Conservation (phyloP, 2,888 invertebrate species). For the Crioceris asparagi region DNA sequence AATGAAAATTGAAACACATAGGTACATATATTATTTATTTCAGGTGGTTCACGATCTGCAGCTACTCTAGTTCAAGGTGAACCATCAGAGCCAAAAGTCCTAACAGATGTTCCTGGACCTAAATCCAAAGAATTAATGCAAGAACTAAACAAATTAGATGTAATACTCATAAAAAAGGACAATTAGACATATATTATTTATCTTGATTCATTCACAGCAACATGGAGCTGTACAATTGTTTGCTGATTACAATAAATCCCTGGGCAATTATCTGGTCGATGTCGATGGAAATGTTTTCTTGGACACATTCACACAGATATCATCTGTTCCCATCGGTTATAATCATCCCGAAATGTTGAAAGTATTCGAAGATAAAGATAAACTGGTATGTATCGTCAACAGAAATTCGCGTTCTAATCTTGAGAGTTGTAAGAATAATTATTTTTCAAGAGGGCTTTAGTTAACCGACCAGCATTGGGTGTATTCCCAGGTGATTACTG, state of each 20-base stretch:
- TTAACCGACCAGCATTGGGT: constrained; percentile 91
- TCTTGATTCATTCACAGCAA: constrained; percentile 48
- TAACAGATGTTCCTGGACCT: constrained; percentile 57
- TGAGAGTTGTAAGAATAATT: background rate
- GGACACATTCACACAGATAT: constrained; percentile 90
- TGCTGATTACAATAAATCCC: constrained; percentile 82
- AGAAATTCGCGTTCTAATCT: background rate
- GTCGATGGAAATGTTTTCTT: constrained; percentile 85
- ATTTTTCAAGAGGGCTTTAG: constrained; percentile 53
- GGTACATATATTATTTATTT: constrained; percentile 4
- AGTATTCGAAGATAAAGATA: constrained; percentile 42
- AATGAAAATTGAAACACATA: constrained; percentile 2
- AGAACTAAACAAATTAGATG: constrained; percentile 55
- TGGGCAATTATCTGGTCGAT: constrained; percentile 93
- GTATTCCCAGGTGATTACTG: constrained; percentile 87
- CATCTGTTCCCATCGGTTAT: constrained; percentile 82
- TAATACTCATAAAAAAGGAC: constrained; percentile 31
- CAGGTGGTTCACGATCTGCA: constrained; percentile 16
- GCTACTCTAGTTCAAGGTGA: constrained; percentile 39
- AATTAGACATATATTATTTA: constrained; percentile 2
- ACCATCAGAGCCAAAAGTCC: constrained; percentile 50
- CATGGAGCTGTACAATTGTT: constrained; percentile 75
- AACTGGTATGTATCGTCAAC: constrained; percentile 18
- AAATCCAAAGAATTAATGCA: constrained; percentile 49
- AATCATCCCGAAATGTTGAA: constrained; percentile 82